Conservation (phyloP, 2,888 invertebrate genomes). For the Beris morrisii region DNA sequence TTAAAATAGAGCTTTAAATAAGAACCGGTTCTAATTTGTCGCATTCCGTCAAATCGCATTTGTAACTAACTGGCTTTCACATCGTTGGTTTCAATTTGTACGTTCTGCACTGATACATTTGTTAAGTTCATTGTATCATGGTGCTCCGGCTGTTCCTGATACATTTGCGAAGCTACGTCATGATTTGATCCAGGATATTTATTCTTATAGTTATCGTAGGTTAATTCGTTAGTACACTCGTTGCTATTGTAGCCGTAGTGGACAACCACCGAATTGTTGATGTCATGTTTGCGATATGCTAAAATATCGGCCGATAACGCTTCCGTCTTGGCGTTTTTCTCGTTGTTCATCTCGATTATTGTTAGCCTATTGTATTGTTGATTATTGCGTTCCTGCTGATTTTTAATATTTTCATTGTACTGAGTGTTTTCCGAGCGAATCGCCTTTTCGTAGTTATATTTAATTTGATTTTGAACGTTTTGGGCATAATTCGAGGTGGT, state of each 20-base stretch:
- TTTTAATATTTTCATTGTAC: constrained; percentile 34
- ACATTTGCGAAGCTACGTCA: constrained; percentile 4
- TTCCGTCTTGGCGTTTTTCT: constrained; percentile 25
- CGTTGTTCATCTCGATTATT: constrained; percentile 22
- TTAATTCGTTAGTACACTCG: constrained; percentile 29
- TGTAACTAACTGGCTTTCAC: constrained; percentile 26
- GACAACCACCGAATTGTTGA: constrained; percentile 36
- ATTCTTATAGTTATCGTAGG: constrained; percentile 33
- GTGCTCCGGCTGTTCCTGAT: constrained; percentile 20
- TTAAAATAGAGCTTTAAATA: too few relatives aligned
- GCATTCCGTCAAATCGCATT: constrained; percentile 33
- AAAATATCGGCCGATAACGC: constrained; percentile 22
- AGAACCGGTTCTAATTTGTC: too few relatives aligned
- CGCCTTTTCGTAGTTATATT: constrained; percentile 12
- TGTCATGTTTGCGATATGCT: constrained; percentile 35
- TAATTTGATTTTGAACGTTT: constrained; percentile 15
- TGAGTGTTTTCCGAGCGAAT: constrained; percentile 13
- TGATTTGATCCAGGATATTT: constrained; percentile 33
- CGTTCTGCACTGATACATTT: constrained; percentile 1
- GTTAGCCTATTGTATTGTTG: constrained; percentile 37
- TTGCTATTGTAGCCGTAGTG: constrained; percentile 36
- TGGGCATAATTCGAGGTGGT: constrained; percentile 1
- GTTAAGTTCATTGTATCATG: constrained; percentile 9
- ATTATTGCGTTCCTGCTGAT: constrained; percentile 36
- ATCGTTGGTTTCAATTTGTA: constrained; percentile 24